Conservation (phyloP, 2,888 invertebrate genomes). For the Erebia ligea region DNA sequence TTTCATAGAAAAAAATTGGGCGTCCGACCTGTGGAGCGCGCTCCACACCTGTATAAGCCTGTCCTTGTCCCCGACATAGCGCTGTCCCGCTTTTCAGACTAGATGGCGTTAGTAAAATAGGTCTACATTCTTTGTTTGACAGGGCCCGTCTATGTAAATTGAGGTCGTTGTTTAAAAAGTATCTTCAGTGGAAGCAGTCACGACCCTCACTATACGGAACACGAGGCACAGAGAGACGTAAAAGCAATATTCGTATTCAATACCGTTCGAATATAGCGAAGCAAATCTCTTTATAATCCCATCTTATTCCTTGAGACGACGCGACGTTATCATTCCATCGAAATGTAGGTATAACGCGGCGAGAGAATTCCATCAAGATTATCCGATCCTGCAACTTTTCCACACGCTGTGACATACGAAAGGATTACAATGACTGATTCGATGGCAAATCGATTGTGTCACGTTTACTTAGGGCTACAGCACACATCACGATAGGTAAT, state of each 20-base stretch:
- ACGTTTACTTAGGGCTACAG: slow-evolving; percentile 7
- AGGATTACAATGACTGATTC: slow-evolving; percentile 29
- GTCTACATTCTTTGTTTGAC: too few relatives aligned
- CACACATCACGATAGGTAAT: neutral
- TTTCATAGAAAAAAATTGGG: too few relatives aligned
- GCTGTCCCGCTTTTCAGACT: too few relatives aligned
- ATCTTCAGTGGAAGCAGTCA: too few relatives aligned
- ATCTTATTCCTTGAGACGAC: slow-evolving; percentile 7
- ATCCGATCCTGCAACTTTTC: slow-evolving; percentile 23
- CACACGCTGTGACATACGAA: slow-evolving; percentile 16
- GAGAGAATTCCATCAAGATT: slow-evolving; percentile 21
- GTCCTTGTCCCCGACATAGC: too few relatives aligned
- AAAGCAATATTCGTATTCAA: slow-evolving; percentile 6
- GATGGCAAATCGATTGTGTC: slow-evolving; percentile 24
- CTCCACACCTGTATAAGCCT: too few relatives aligned
- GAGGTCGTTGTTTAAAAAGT: too few relatives aligned
- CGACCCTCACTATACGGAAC: too few relatives aligned
- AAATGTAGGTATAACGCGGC: neutral
- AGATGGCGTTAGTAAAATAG: too few relatives aligned
- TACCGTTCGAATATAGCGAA: neutral
- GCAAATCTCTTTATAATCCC: slow-evolving; percentile 13
- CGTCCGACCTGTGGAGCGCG: too few relatives aligned
- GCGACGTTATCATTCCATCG: slow-evolving; percentile 8
- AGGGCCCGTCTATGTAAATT: too few relatives aligned
- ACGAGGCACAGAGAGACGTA: too few relatives aligned